A percentile compares a stretch with the other conserved stretches of the same genome.
These are phyloP conservation scores for Pedicia rivosa DNA, from an alignment of 2,888 invertebrate genomes.

Conservation along the genomic window DNA sequence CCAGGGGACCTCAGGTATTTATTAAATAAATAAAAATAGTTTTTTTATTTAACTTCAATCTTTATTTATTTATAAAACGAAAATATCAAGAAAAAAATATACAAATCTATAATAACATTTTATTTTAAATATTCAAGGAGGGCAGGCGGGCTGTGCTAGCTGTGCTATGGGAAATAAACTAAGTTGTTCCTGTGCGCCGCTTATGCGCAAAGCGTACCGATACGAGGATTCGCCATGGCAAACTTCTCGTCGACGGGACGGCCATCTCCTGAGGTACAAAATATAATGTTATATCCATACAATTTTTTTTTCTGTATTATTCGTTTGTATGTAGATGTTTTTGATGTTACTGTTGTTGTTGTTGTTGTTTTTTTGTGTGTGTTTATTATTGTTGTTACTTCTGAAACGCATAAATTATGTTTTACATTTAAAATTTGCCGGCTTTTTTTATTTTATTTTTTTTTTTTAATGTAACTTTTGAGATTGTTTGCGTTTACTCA, in stretches of 20 bases:
- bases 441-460: too few relatives aligned
- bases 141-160: conserved; percentile 33
- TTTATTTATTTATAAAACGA: background rate
- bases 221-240: conserved; percentile 95
- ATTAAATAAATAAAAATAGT: conserved; percentile 3
- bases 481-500: too few relatives aligned
- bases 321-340: too few relatives aligned
- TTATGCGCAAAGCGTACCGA: conserved; percentile 91
- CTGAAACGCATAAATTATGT: too few relatives aligned
- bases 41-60: conserved; percentile 4
- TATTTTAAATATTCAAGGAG: conserved; percentile 17
- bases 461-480: too few relatives aligned
- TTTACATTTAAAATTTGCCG: too few relatives aligned
- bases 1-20: conserved; percentile 52
- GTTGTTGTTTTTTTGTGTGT: too few relatives aligned
- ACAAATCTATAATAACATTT: background rate
- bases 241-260: conserved; percentile 67
- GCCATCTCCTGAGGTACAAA: conserved; percentile 67
- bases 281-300: too few relatives aligned
- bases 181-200: conserved; percentile 91
- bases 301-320: too few relatives aligned
- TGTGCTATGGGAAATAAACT: conserved; percentile 92
- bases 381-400: too few relatives aligned
- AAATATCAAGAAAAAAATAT: conserved; percentile 1
- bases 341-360: too few relatives aligned